These are phyloP conservation scores for Trialeurodes vaporariorum DNA, from an alignment of 1,140 invertebrate genomes.

Conservation along the genomic window DNA sequence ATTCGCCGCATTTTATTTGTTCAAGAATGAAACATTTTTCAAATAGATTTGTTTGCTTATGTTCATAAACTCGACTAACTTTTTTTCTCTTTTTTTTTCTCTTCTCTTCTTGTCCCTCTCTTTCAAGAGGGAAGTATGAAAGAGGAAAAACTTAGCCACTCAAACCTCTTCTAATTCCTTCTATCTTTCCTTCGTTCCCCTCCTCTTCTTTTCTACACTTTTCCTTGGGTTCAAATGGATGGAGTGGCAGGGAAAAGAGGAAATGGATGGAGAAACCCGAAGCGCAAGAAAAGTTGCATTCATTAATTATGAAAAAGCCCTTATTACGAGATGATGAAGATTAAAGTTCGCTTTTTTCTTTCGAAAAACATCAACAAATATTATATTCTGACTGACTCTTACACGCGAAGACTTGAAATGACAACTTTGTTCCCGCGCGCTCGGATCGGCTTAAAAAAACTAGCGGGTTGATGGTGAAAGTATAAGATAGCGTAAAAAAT, in stretches of 20 bases:
- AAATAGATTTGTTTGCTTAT: not conserved
- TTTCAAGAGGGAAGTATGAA: not conserved
- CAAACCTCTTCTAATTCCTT: not conserved
- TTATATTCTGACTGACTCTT: not conserved
- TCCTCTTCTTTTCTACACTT: not conserved
- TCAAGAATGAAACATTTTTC: not conserved
- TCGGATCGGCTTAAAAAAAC: too few relatives aligned
- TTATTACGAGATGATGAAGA: not conserved
- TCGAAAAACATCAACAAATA: not conserved
- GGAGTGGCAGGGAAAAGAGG: too few relatives aligned
- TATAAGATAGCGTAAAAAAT: too few relatives aligned
- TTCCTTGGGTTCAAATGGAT: too few relatives aligned
- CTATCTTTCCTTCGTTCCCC: not conserved
- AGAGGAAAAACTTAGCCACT: not conserved
- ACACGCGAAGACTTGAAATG: not conserved
- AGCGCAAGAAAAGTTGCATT: not conserved
- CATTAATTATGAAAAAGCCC: not conserved
- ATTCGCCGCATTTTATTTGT: not conserved
- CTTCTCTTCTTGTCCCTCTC: not conserved
- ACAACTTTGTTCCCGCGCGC: too few relatives aligned
- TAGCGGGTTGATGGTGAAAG: too few relatives aligned
- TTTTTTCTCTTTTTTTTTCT: too few relatives aligned
- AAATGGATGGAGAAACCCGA: too few relatives aligned
- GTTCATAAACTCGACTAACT: too few relatives aligned
- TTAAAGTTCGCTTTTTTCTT: not conserved